A percentile compares a stretch with the other conserved stretches of the same genome.
These are phyloP conservation scores for Actinostola sp. DNA, from an alignment of 92 coral and sea anemone species.

Conservation along the genomic window DNA sequence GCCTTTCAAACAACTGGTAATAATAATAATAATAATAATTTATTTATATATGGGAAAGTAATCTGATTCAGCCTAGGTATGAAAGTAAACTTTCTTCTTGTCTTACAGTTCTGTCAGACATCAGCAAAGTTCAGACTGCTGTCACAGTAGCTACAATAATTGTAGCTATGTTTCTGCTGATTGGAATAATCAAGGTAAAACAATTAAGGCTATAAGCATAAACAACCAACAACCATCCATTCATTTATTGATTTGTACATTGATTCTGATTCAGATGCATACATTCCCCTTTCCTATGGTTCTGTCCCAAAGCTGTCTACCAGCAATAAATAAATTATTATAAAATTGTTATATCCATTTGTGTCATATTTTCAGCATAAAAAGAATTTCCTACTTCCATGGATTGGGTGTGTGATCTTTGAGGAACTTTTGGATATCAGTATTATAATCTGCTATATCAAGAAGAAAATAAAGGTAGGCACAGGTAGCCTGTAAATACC, in stretches of 20 bases:
- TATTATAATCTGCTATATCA: slow-evolving; percentile 43
- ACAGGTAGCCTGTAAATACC: no score
- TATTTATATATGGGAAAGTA: no score
- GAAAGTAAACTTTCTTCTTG: no score
- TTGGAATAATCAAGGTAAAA: slow-evolving; percentile 53
- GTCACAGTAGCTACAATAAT: slow-evolving; percentile 41
- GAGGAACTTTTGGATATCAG: slow-evolving; percentile 54
- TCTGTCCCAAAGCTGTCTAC: no score
- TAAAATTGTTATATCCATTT: no score
- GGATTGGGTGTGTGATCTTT: slow-evolving; percentile 57
- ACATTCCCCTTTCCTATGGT: no score
- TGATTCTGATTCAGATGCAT: background rate
- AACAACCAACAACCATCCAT: no score
- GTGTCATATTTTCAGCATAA: slow-evolving; percentile 54
- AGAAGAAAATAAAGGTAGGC: slow-evolving; percentile 51
- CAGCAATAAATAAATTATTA: no score
- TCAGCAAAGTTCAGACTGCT: slow-evolving; percentile 46
- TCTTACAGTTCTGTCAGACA: slow-evolving; percentile 56
- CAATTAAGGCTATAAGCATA: no score
- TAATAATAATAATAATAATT: no score
- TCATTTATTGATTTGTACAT: background rate
- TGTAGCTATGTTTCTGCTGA: slow-evolving; percentile 43
- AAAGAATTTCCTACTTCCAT: slow-evolving; percentile 48
- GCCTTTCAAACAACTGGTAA: no score
- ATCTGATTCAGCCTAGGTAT: no score